Evolutionary conservation across 2,888 invertebrate genomes (phyloP), one percentile per base, ranked within the genome.

Genomic region (Ypsolopha scabrella): DNA sequence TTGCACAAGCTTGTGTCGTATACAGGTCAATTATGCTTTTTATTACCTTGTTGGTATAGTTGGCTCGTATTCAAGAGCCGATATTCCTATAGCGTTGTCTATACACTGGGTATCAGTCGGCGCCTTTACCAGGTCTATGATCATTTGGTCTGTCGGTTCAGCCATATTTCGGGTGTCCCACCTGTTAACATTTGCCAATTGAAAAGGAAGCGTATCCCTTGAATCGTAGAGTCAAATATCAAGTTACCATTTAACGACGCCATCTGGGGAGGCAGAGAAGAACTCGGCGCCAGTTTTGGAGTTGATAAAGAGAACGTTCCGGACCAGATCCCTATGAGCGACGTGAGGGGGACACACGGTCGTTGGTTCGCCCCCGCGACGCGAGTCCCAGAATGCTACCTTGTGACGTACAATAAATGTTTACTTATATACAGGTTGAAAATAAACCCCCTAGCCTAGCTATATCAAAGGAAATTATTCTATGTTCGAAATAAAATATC

Each of bases 251-350:
- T 92, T 89, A 0, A 95, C 92, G 78, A 95, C 94, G 2, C 98
- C 98, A 75, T 98, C 98, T 9, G 95, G 94, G 0, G 96, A 94
- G 0, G 95, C 90, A 0, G 97, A 96, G 80, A 98, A 97, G 72
- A 97, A 97, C 72, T 98, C 98, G 0, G 95, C 93, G 7, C 96
- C 96, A 37, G 95, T 94, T 86, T 98, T 98, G 0, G 97, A 96
- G 69, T 96, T 95, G 52, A 97, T 94, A 93, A 98, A 98, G 0
- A 96, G 83, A 7, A 96, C 93, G 59, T 94, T 93, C 61, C 93
- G 91, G 0, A 95, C 96, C 0, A 96, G 93, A 79, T 98, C 98
- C 50, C 93, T 85, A 72, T 98, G 98, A 52, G 96, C 94, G 53
- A 91, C 89, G 67, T 96, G 95, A 2, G 94, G 90, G 2, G 91